phyloP scores from a whole-genome alignment of 2,113 vertebrate species.

The Hippocampus comes region DNA sequence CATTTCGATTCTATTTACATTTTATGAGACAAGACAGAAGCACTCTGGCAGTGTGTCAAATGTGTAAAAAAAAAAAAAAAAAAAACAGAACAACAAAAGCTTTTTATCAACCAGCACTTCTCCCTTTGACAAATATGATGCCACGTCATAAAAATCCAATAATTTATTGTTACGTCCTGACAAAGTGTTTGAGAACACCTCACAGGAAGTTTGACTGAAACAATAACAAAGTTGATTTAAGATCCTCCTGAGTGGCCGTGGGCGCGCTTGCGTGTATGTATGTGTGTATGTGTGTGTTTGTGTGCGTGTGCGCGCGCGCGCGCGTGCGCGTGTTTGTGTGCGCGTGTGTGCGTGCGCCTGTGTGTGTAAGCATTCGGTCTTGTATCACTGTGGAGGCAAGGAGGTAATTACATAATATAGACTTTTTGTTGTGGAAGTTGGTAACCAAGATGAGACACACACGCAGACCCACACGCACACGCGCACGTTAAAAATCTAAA shows the following conservation, averaged over 20 bases:
- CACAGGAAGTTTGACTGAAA: slow-evolving; percentile 1
- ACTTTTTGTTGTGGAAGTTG: too few species aligned
- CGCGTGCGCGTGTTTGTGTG: too few species aligned
- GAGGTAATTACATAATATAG: too few species aligned
- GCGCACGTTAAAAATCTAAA: too few species aligned
- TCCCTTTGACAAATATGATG: not conserved
- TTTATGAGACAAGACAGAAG: slow-evolving; percentile 6
- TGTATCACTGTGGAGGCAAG: too few species aligned
- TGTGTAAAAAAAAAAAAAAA: not conserved
- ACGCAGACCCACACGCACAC: too few species aligned
- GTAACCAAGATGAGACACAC: too few species aligned
- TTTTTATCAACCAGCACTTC: not conserved
- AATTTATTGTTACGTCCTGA: not conserved
- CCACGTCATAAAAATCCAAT: slow-evolving; percentile 5
- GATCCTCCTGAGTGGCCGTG: not conserved
- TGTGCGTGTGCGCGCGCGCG: not conserved
- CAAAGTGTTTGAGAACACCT: not conserved
- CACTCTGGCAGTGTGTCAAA: not conserved
- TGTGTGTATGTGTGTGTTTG: not conserved
- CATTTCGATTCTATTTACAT: not conserved
- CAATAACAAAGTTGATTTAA: slow-evolving; percentile 6
- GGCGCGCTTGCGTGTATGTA: not conserved
- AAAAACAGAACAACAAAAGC: not conserved
- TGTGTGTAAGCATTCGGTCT: not conserved
- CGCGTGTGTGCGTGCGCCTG: not conserved